Evolutionary conservation across 2,113 vertebrate species (phyloP), one percentile per base, ranked within the genome.

Genomic region (Larimichthys polyactis): DNA sequence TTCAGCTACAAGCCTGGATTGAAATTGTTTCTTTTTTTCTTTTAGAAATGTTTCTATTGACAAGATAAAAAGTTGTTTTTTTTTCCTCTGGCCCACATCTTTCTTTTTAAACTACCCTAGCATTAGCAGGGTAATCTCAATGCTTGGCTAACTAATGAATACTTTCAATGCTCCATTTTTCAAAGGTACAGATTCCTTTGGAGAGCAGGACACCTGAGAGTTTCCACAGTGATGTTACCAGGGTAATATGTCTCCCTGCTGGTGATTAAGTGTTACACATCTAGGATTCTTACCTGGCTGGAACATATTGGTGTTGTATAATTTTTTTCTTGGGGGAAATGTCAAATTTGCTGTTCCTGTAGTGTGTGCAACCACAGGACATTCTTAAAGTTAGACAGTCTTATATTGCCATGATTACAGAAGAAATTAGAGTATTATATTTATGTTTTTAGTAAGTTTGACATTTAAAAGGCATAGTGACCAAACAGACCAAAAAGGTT

Each of bases 141-240:
- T 74, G 79, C 84, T 82, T 86, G 74, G 60, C 60, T 87, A 79
- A 90, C 83, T 82, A 92, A 90, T 92, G 91, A 91, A 87, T 88
- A 71, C 70, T 78, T 90, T 89, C 83, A 80, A 85, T 77, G 65
- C 76, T 81, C 51, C 58, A 78, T 93, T 91, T 91, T 82, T 93
- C 74, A 89, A 89, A 81, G 79, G 22, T 75, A 71, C 79, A 76
- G 70, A 89, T 79, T 81, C 70, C 85, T 92, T 87, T 78, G 81
- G 84, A 90, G 87, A 79, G 62, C 66, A 55, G 66, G 68, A 85
- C 87, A 85, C 89, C 84, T 40, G 88, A 90, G 90, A 87, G 80
- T 87, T 78, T 83, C 71, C 79, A 64, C 77, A 0, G 83, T 49
- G 52, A 78, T 60, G 71, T 81, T 81, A 58, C 77, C 58, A 15